phyloP scores from a whole-genome alignment of 2,888 invertebrate species.

The Cecidostiba fungosa region DNA sequence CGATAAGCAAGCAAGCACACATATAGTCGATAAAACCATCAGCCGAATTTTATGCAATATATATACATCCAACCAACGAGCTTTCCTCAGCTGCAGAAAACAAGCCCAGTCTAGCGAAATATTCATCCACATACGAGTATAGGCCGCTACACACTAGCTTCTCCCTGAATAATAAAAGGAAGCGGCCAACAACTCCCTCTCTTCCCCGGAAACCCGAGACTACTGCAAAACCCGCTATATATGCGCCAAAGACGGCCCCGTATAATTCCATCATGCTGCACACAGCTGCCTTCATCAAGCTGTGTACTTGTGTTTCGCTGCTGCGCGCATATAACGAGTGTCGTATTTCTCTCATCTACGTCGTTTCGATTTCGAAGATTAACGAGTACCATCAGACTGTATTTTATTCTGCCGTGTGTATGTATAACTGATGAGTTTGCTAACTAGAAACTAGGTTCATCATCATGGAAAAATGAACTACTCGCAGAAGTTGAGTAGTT shows the following conservation, averaged over 20 bases:
- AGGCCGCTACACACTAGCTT: neutral
- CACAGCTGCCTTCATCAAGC: neutral
- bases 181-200: neutral
- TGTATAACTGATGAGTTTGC: neutral
- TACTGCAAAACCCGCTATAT: neutral
- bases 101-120: neutral
- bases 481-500: too few species aligned
- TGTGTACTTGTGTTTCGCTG: neutral
- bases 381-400: too few species aligned
- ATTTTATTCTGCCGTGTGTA: too few species aligned
- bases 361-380: too few species aligned
- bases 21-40: too few species aligned
- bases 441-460: too few species aligned
- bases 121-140: neutral
- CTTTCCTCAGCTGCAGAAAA: neutral
- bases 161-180: conserved; percentile 48
- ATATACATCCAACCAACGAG: too few species aligned
- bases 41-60: neutral
- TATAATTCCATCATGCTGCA: neutral
- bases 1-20: neutral
- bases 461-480: too few species aligned
- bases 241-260: neutral
- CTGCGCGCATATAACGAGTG: neutral
- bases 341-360: too few species aligned
- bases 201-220: neutral